A percentile compares a stretch with the other conserved stretches of the same genome.
Conservation (phyloP, 2,888 invertebrate species). For the Tetrapedia diversipes region DNA sequence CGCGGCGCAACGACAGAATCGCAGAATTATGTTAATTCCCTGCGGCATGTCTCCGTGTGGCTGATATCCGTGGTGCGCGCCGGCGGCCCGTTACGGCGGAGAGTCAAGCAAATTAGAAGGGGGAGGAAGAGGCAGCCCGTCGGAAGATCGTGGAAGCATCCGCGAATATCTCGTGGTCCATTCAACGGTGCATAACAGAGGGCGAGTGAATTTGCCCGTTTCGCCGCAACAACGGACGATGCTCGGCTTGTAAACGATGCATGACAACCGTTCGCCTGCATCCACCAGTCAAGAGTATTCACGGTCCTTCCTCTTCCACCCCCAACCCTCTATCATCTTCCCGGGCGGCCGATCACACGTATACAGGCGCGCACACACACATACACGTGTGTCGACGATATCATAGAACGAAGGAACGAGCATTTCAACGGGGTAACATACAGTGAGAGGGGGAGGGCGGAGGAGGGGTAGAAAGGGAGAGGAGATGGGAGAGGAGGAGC, state of each 20-base stretch:
- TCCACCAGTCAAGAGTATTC: constrained; percentile 62
- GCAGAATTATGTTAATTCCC: constrained; percentile 52
- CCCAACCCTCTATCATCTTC: constrained; percentile 44
- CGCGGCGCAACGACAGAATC: constrained; percentile 11
- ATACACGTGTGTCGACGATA: too few species aligned
- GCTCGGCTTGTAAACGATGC: constrained; percentile 73
- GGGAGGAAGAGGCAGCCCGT: too few species aligned
- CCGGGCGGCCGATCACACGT: constrained; percentile 42
- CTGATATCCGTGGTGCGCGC: constrained; percentile 46
- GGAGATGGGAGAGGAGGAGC: constrained; percentile 54
- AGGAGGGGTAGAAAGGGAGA: constrained; percentile 26
- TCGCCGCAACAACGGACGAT: constrained; percentile 70
- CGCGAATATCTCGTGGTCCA: constrained; percentile 53
- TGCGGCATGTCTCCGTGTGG: constrained; percentile 22
- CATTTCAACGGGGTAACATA: neutral
- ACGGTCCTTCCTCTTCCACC: constrained; percentile 32
- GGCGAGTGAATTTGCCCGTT: constrained; percentile 69
- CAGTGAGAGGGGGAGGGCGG: constrained; percentile 43
- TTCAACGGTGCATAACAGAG: constrained; percentile 56
- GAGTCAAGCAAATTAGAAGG: constrained; percentile 29
- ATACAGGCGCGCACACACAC: constrained; percentile 4
- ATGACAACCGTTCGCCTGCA: constrained; percentile 58
- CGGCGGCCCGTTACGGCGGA: neutral
- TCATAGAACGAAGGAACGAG: constrained; percentile 47
- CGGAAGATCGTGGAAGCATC: neutral